Evolutionary conservation across 2,113 vertebrate genomes (phyloP), one percentile per base, ranked within the genome.

Genomic region (Actinemys pallida): DNA sequence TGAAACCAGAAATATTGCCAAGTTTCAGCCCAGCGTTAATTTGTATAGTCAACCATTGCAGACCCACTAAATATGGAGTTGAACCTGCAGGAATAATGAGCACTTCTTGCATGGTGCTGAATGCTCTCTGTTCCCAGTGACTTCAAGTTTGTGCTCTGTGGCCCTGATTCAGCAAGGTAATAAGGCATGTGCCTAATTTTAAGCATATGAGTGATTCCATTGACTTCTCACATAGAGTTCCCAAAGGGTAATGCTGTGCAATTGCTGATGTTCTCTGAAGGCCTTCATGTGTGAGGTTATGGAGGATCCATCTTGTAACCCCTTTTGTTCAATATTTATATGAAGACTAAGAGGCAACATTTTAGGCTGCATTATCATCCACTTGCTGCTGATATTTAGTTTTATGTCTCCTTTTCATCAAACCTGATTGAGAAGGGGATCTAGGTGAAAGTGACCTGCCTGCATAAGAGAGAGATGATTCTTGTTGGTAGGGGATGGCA

Each of bases 111-210:
- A 88, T n/a, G 59, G 24, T 35, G 10, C 78, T 72, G 50, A 1
- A 16, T 92, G 81, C 94, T 81, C 27, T 86, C 81, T 91, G 72
- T 52, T 95, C 3, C 83, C 81, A 75, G 56, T 62, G 76, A 78
- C 19, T 72, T 83, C 50, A 90, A 85, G 75, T 80, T 27, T 93
- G 81, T 91, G 52, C 79, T 95, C 76, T 69, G n/a, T 92, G 80
- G 84, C 1, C 1, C 29, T 97, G 88, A 93, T 97, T 93, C 93
- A 83, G 92, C 89, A 78, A 54, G 47, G 17, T 80, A 12, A 62
- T 87, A 57, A 89, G 56, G 35, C 83, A 79, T 53, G 35, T 92
- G 80, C 54, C 83, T 91, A 87, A 54, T 75, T 84, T 49, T 76
- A 76, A 78, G 62, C 14, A 39, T 57, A 35, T 90, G 81, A 93